A percentile compares a stretch with the other conserved stretches of the same genome.
Evolutionary conservation across 2,113 vertebrate species (phyloP).

Genomic region (Rhinogobius similis): DNA sequence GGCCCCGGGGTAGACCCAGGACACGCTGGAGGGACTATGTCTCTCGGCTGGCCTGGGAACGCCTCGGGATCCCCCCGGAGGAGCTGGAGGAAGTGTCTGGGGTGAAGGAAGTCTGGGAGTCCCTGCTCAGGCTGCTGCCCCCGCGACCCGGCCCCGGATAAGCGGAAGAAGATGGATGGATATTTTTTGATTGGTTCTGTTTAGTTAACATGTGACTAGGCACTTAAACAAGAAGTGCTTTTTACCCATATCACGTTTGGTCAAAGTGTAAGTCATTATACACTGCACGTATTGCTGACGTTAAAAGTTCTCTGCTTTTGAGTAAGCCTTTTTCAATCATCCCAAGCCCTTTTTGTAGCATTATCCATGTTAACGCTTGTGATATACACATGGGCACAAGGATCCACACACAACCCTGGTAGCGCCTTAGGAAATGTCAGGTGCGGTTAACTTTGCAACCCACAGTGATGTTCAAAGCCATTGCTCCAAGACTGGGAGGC

Average conservation of each 20-base stretch:
- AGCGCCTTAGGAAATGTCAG: constrained; percentile 63
- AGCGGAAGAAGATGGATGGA: no score
- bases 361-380: constrained; percentile 15
- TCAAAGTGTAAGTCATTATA: background rate
- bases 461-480: constrained; percentile 57
- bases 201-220: background rate
- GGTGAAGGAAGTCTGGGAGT: no score
- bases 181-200: no score
- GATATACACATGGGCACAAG: constrained; percentile 8
- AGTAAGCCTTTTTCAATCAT: background rate
- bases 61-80: no score
- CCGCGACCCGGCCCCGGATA: no score
- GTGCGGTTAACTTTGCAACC: constrained; percentile 61
- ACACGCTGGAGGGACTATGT: no score
- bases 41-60: no score
- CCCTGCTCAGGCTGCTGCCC: no score
- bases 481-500: constrained; percentile 49
- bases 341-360: constrained; percentile 11
- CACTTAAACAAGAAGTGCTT: background rate
- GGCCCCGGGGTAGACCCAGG: no score
- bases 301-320: background rate
- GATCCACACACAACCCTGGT: constrained; percentile 5
- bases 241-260: background rate
- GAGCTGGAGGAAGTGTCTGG: no score
- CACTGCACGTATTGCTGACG: background rate